phyloP scores from a whole-genome alignment of 2,888 invertebrate species.

The Ditylenchus weischeri region DNA sequence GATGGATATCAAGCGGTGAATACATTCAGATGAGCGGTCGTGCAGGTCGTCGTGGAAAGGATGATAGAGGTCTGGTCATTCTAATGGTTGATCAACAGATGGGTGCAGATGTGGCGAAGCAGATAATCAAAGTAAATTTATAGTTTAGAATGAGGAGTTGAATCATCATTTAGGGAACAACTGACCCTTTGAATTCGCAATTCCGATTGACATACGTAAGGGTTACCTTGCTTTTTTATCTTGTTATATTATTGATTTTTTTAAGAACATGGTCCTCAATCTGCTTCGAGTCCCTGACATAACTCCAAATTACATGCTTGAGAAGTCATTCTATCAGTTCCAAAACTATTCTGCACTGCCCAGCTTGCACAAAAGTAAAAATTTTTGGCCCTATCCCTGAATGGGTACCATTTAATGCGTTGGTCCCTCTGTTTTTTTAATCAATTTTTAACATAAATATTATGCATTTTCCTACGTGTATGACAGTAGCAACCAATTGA shows the following conservation, averaged over 20 bases:
- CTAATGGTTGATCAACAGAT: conserved; percentile 97
- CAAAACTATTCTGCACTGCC: conserved; percentile 96
- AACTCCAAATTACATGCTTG: conserved; percentile 98
- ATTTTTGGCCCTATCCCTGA: too few relatives aligned
- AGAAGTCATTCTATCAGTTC: conserved; percentile 95
- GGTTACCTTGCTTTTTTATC: too few relatives aligned
- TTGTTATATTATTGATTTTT: too few relatives aligned
- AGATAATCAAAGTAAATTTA: conserved; percentile 63
- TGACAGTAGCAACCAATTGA: too few relatives aligned
- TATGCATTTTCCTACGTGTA: too few relatives aligned
- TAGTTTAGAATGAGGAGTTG: background rate
- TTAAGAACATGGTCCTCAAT: conserved; percentile 87
- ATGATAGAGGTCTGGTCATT: conserved; percentile 92
- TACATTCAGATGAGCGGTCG: conserved; percentile 99
- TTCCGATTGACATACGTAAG: conserved; percentile 86
- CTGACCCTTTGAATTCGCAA: conserved; percentile 95
- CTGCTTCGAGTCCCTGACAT: conserved; percentile 95
- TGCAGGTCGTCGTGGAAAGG: conserved; percentile 91
- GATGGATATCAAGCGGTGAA: conserved; percentile 73
- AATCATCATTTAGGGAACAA: conserved; percentile 70
- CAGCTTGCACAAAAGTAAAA: conserved; percentile 78
- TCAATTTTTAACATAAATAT: too few relatives aligned
- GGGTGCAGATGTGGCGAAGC: conserved; percentile 64
- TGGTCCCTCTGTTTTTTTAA: background rate
- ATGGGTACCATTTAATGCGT: conserved; percentile 59